Conservation (phyloP, 2,113 vertebrate species). For the Aspiorhynchus laticeps region DNA sequence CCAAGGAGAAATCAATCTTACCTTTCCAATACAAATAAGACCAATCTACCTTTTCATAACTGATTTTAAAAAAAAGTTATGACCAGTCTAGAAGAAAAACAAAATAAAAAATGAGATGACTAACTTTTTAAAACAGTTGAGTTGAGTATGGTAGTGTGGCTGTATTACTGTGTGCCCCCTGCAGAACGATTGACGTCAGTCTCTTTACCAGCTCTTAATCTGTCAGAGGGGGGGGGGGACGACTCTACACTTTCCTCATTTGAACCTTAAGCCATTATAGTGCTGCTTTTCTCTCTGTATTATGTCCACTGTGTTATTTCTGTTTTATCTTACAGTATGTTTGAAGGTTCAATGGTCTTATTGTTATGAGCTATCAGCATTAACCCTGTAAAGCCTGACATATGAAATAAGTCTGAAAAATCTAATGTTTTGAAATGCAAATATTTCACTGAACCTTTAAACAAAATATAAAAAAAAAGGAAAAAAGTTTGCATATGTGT, state of each 20-base stretch:
- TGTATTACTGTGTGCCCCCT: neutral
- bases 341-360: neutral
- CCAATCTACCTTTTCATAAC: too few relatives aligned
- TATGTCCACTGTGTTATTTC: neutral
- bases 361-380: neutral
- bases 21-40: too few relatives aligned
- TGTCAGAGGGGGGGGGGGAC: constrained; percentile 53
- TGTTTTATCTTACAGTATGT: neutral
- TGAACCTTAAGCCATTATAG: neutral
- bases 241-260: constrained; percentile 34
- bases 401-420: too few relatives aligned
- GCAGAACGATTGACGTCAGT: constrained; percentile 55
- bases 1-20: too few relatives aligned
- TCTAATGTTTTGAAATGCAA: too few relatives aligned
- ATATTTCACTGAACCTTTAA: too few relatives aligned
- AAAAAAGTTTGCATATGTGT: too few relatives aligned
- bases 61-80: too few relatives aligned
- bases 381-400: neutral
- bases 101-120: too few relatives aligned
- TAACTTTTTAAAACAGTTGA: too few relatives aligned
- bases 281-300: neutral
- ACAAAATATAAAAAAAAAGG: too few relatives aligned
- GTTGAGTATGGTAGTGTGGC: neutral
- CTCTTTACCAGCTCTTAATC: constrained; percentile 35
- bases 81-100: too few relatives aligned